phyloP scores from a whole-genome alignment of 2,888 invertebrate species.

The Hesperia comma region DNA sequence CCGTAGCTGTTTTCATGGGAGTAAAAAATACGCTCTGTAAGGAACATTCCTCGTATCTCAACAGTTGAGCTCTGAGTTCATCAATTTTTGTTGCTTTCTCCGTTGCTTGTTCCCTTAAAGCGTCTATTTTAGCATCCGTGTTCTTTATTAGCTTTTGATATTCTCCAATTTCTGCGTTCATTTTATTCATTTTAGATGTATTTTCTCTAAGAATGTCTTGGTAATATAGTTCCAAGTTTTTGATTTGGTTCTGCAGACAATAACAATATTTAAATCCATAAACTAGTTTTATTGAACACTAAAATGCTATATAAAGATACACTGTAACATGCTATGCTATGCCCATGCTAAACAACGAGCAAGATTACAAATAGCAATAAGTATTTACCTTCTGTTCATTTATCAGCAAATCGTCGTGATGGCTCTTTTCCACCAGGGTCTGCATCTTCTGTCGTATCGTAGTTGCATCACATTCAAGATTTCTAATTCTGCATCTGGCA shows the following conservation, averaged over 20 bases:
- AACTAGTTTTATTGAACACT: neutral
- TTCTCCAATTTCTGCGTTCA: constrained; percentile 69
- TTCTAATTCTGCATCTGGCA: constrained; percentile 86
- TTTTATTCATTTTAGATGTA: constrained; percentile 76
- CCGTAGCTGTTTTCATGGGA: constrained; percentile 82
- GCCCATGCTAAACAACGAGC: too few species aligned
- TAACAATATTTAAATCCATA: neutral
- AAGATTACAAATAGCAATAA: too few species aligned
- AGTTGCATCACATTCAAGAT: constrained; percentile 86
- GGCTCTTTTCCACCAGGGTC: constrained; percentile 85
- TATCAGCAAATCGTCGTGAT: constrained; percentile 86
- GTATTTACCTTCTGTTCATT: constrained; percentile 84
- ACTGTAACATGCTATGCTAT: too few species aligned
- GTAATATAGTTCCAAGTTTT: constrained; percentile 70
- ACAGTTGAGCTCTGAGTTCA: constrained; percentile 71
- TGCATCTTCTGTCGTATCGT: constrained; percentile 84
- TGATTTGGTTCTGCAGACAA: constrained; percentile 77
- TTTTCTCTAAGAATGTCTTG: constrained; percentile 80
- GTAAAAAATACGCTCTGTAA: constrained; percentile 78
- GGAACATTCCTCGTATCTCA: constrained; percentile 76
- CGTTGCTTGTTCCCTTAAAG: constrained; percentile 71
- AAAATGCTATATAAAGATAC: too few species aligned
- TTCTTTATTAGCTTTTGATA: constrained; percentile 72
- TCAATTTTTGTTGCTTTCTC: constrained; percentile 78
- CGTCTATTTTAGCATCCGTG: constrained; percentile 79